A percentile compares a stretch with the other conserved stretches of the same genome.
phyloP scores from a whole-genome alignment of 2,113 vertebrate species.

The Ctenomys sociabilis region DNA sequence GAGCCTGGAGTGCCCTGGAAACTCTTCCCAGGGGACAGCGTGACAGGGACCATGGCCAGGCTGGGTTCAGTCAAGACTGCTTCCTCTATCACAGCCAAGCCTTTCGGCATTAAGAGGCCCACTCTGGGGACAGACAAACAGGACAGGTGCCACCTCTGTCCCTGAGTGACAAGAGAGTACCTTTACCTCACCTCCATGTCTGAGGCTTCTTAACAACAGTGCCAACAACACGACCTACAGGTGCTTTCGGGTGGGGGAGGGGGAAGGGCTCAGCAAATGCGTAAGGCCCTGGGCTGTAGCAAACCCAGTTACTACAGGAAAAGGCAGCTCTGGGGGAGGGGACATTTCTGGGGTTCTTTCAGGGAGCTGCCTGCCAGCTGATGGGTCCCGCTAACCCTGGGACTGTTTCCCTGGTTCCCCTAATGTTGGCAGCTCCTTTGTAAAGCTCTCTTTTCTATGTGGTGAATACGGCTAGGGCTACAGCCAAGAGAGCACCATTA shows the following conservation, averaged over 20 bases:
- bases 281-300: rapidly evolving
- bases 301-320: not conserved
- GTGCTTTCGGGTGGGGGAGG: not conserved
- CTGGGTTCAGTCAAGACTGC: rapidly evolving
- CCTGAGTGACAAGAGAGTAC: not conserved
- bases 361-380: slow-evolving; percentile 19
- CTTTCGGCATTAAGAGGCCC: not conserved
- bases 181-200: not conserved
- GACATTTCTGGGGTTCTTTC: not conserved
- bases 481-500: slow-evolving; percentile 54
- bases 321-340: not conserved
- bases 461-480: slow-evolving; percentile 25
- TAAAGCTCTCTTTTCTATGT: slow-evolving; percentile 11
- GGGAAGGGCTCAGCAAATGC: not conserved
- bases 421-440: not conserved
- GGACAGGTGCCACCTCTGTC: not conserved
- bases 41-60: not conserved
- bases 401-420: not conserved
- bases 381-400: not conserved
- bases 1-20: no score
- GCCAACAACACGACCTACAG: not conserved
- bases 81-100: not conserved
- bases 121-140: not conserved
- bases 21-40: not conserved
- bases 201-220: not conserved